Base-by-base conservation (phyloP, 37 sponge, comb jelly and placozoan species). In the Cliona cf. orientalis region DNA sequence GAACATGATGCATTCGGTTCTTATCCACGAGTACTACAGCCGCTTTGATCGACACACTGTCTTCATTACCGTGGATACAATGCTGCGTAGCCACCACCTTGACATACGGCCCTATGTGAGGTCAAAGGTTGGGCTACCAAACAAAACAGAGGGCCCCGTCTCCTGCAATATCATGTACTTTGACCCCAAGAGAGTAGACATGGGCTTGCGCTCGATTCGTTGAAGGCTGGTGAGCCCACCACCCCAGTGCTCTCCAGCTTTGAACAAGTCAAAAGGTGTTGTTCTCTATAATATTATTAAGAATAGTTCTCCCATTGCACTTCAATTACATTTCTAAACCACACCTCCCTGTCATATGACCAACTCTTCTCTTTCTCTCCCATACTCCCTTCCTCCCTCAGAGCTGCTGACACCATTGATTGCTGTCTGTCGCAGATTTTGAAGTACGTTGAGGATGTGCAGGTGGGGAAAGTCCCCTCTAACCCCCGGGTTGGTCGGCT, bases 21-120 rank as follows among this genome's bases (percentile, higher is more conserved):
- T 95, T 19, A 92, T 95, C 7, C 96, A 95, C 34, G 95, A 95
- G 53, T 95, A 90, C 46, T 95, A 91, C 89, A 72, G 63, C 42
- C 62, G 92, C 0, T 49, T 75, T 26, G 89, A 88, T 45, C 44
- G 80, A 38, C 42, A 45, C 37, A 86, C 94, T 6, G 71, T 95
- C 57, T 91, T 94, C 46, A n/a, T 95, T 40, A 92, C 91, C 43
- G 46, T 95, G 44, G 96, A 95, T 41, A 89, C 93, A 0, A 82
- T 69, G 2, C 80, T 95, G 37, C 74, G 58, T 38, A 85, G 44
- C 40, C 82, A 78, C 3, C 69, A 76, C 23, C 69, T 94, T 58
- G 92, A 85, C 2, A 87, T 94, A 40, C 87, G 91, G 58, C 84
- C 92, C 1, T 87, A 84, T 58, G 41, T 80, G n/a, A 75, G 71